Percentiles rank a stretch among this genome's conserved stretches.
Conservation (phyloP, 2,797 vertebrate genomes). For the Molossus molossus region DNA sequence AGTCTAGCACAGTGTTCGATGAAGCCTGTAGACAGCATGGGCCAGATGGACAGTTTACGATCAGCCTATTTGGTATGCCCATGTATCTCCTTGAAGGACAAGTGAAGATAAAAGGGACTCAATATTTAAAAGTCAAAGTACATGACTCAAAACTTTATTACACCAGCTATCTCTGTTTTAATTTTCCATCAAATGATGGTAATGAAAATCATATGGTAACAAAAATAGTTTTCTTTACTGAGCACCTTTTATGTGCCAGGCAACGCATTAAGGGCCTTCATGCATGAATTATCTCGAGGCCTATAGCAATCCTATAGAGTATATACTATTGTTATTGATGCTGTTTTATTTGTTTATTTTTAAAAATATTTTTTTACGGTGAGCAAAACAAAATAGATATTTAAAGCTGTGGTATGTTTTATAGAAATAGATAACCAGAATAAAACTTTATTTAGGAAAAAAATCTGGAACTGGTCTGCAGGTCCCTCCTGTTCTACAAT, state of each 20-base stretch:
- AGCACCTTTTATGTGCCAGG: not conserved
- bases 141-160: not conserved
- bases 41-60: not conserved
- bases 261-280: not conserved
- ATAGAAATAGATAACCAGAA: too few species aligned
- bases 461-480: constrained; percentile 39
- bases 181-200: not conserved
- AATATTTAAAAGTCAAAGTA: constrained; percentile 32
- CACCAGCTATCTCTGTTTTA: not conserved
- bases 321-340: not conserved
- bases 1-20: not conserved
- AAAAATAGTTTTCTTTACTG: not conserved
- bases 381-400: too few species aligned
- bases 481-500: constrained; percentile 60
- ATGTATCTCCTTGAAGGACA: not conserved
- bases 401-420: too few species aligned
- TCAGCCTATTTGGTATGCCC: not conserved
- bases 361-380: too few species aligned
- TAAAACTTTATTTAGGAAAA: too few species aligned
- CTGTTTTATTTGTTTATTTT: not conserved
- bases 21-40: not conserved
- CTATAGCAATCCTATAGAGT: not conserved
- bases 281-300: not conserved
- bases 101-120: not conserved
- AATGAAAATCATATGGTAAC: not conserved